Base-by-base conservation (phyloP, 2,797 vertebrate genomes). In the Remorina albescens region DNA sequence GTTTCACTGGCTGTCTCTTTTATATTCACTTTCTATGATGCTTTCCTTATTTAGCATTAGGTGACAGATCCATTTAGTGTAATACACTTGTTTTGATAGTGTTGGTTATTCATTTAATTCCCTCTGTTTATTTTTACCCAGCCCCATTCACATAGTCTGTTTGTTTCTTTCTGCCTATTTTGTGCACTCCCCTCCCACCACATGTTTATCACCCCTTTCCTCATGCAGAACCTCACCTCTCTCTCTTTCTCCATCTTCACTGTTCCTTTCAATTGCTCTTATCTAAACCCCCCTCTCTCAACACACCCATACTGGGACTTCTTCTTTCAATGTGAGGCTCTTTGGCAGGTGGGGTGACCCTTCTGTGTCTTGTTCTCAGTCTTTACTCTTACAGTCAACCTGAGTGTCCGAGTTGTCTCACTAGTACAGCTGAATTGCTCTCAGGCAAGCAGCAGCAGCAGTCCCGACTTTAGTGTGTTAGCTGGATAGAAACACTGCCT, bases 401-500 rank as follows among this genome's bases (percentile, higher is more conserved):
- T 71, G 81, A 85, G 80, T 76, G 83, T 87, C 73, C 30, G 37
- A 76, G 84, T 69, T 36, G 72, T 89, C 82, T 91, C 84, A 53
- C 67, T 75, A 89, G 84, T 86, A 71, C 78, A 79, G 86, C 81
- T 32, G 76, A 81, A 75, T 81, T 88, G 74, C 85, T 91, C 75
- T 83, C 71, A 87, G 88, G 71, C 86, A 55, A 55, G 39, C 39
- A 82, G 79, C 86, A 84, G 86, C 80, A 84, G 86, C 80, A 68
- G 77, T 76, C 78, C 81, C 30, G 28, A 83, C 85, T 84, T 84
- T 86, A 79, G 50, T 55, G 86, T 88, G 86, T 87, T 86, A 74
- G 89, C 82, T 82, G 89, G 88, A 90, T 83, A 95, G 92, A 95
- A 95, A 95, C 91, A 90, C 93, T 94, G 91, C 94, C 94, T 93